These are phyloP conservation scores for Tauraco erythrolophus DNA, from an alignment of 2,113 vertebrate genomes.

Conservation along the genomic window DNA sequence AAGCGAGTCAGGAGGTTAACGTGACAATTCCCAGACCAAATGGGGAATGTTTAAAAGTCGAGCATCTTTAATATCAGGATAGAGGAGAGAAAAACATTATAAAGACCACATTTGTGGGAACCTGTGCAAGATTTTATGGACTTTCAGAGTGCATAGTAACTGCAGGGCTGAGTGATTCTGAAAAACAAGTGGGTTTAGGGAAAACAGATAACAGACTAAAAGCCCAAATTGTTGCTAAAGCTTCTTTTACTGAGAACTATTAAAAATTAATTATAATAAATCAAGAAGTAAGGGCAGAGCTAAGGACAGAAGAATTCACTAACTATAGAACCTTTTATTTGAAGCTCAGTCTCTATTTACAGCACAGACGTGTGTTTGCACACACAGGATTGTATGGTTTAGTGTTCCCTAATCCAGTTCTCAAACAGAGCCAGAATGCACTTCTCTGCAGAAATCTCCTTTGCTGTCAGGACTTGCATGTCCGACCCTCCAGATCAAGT, in stretches of 20 bases:
- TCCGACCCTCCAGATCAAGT: neutral
- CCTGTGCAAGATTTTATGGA: neutral
- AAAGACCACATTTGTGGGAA: neutral
- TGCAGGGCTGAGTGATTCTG: neutral
- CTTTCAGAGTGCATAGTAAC: neutral
- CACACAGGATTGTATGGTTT: neutral
- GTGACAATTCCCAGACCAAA: neutral
- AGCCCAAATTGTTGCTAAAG: neutral
- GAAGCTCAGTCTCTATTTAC: neutral
- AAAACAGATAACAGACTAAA: neutral
- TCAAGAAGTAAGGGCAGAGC: neutral
- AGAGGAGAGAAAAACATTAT: neutral
- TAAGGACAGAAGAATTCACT: neutral
- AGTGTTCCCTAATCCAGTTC: neutral
- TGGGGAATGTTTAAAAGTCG: neutral
- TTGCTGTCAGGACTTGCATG: neutral
- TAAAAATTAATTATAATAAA: neutral
- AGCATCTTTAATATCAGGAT: neutral
- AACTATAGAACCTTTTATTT: neutral
- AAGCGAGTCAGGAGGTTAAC: neutral
- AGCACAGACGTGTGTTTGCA: neutral
- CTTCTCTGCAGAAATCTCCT: neutral
- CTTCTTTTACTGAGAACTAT: neutral
- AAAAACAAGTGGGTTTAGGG: neutral
- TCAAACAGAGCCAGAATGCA: neutral